phyloP scores from a whole-genome alignment of 1,140 invertebrate genomes.

The Copidosoma floridanum region DNA sequence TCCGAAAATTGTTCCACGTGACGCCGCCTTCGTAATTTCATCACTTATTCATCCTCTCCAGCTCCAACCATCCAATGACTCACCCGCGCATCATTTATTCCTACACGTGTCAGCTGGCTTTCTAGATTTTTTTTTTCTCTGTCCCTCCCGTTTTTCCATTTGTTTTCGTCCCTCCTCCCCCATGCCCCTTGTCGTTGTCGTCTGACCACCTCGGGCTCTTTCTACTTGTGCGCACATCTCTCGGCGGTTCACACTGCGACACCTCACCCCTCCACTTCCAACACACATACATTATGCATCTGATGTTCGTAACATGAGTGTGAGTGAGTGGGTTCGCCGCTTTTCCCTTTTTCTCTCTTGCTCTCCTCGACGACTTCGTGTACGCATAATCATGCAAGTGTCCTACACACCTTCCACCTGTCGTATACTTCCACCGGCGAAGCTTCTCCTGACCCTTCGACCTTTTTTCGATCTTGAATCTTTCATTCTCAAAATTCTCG shows the following conservation, averaged over 20 bases:
- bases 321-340: not conserved
- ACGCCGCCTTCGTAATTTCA: too few relatives aligned
- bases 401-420: constrained; percentile 22
- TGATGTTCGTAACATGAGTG: constrained; percentile 23
- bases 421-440: not conserved
- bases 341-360: not conserved
- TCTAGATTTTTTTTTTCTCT: not conserved
- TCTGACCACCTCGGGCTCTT: constrained; percentile 7
- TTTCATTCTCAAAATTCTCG: too few relatives aligned
- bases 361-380: too few relatives aligned
- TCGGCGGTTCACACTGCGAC: not conserved
- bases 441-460: too few relatives aligned
- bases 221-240: constrained; percentile 1
- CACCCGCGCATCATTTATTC: too few relatives aligned
- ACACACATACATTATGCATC: constrained; percentile 20
- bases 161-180: too few relatives aligned
- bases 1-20: too few relatives aligned
- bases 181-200: not conserved
- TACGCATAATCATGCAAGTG: not conserved
- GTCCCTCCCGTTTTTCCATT: not conserved
- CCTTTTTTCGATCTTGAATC: not conserved
- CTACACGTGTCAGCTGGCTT: too few relatives aligned
- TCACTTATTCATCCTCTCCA: too few relatives aligned
- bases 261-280: not conserved
- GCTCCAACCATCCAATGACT: too few relatives aligned